A percentile compares a stretch with the other conserved stretches of the same genome.
Conservation (phyloP, 1,140 invertebrate species). For the Rhagoletis pomonella region DNA sequence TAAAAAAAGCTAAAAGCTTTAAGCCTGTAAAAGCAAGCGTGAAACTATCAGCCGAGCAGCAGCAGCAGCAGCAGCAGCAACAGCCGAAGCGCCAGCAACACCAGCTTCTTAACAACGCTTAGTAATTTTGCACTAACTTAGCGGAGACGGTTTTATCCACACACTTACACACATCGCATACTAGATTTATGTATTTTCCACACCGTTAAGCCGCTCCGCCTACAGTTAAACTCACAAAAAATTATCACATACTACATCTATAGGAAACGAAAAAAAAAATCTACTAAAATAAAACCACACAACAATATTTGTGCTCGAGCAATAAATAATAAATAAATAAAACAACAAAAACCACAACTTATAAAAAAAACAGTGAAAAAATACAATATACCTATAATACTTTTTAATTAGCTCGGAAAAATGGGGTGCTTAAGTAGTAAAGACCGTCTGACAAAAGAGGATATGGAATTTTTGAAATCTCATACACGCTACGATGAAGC, state of each 20-base stretch:
- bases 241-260: neutral
- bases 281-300: neutral
- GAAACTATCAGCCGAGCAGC: slow-evolving; percentile 16
- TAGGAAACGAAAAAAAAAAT: neutral
- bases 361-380: neutral
- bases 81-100: neutral
- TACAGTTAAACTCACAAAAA: neutral
- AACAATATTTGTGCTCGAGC: slow-evolving; percentile 35
- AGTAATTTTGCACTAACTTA: slow-evolving; percentile 22
- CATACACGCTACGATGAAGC: slow-evolving; percentile 96
- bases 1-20: slow-evolving; percentile 37
- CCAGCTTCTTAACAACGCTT: slow-evolving; percentile 19
- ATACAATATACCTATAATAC: slow-evolving; percentile 14
- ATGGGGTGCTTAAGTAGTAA: slow-evolving; percentile 97
- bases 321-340: neutral
- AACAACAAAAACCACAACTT: neutral
- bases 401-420: slow-evolving; percentile 56
- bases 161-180: neutral
- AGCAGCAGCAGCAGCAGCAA: neutral
- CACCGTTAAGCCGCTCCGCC: neutral
- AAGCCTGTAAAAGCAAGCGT: neutral
- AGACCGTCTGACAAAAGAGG: slow-evolving; percentile 95
- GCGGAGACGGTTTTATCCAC: slow-evolving; percentile 10
- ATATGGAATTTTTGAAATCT: slow-evolving; percentile 96
- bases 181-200: neutral